phyloP scores from a whole-genome alignment of 92 coral and sea anemone genomes.

The Epizoanthus scotinus region DNA sequence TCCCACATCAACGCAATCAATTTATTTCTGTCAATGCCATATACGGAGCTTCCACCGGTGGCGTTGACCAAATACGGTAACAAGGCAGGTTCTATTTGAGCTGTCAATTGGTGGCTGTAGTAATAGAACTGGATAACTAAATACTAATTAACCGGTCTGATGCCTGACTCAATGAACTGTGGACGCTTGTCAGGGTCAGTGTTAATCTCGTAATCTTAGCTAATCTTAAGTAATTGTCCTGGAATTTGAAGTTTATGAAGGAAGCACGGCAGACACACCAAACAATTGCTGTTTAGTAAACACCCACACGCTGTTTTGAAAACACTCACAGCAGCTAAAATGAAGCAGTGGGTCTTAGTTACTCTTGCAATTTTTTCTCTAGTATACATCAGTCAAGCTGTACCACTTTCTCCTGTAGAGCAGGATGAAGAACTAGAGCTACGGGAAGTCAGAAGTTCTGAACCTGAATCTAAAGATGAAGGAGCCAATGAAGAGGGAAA shows the following conservation, averaged over 20 bases:
- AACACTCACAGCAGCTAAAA: constrained; percentile 27
- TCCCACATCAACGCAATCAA: neutral
- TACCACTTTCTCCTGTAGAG: constrained; percentile 16
- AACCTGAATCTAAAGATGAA: constrained; percentile 10
- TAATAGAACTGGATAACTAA: constrained; percentile 26
- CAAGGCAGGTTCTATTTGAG: constrained; percentile 5
- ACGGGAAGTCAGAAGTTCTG: constrained; percentile 25
- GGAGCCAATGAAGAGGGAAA: constrained; percentile 51
- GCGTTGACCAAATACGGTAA: constrained; percentile 6
- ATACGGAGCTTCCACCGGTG: constrained; percentile 12
- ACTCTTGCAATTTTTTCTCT: constrained; percentile 14
- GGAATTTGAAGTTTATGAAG: constrained; percentile 74
- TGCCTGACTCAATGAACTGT: constrained; percentile 37
- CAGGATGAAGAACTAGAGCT: constrained; percentile 8
- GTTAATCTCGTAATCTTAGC: constrained; percentile 52
- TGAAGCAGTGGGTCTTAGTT: constrained; percentile 34
- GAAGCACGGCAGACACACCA: constrained; percentile 8
- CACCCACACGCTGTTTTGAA: constrained; percentile 34
- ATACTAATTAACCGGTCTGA: constrained; percentile 17
- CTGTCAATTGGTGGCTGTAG: constrained; percentile 34
- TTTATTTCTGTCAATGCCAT: neutral
- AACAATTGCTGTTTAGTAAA: constrained; percentile 31
- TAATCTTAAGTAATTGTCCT: constrained; percentile 70
- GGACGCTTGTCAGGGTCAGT: neutral
- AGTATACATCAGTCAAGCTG: constrained; percentile 18